Evolutionary conservation across 92 coral and sea anemone species (phyloP).

Genomic region (Virgularia gustaviana): DNA sequence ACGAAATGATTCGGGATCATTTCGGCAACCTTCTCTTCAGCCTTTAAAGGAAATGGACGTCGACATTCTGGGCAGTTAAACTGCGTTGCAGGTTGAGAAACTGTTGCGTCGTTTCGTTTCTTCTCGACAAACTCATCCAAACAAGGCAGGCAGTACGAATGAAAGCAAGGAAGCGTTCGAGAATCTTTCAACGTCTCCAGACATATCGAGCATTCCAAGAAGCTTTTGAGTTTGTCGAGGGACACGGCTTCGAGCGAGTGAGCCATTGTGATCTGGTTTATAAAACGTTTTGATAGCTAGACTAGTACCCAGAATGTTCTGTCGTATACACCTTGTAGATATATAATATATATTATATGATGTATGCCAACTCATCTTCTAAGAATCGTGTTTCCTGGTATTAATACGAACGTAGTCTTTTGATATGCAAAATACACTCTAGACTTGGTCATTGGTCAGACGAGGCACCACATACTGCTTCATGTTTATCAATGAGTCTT

Average conservation of each 20-base stretch:
- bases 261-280: no score
- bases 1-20: conserved; percentile 6
- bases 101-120: conserved; percentile 5
- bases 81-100: background rate
- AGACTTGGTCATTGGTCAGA: no score
- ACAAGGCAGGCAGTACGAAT: conserved; percentile 7
- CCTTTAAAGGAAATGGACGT: background rate
- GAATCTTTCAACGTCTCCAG: conserved; percentile 11
- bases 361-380: no score
- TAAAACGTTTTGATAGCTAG: no score
- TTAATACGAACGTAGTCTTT: no score
- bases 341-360: no score
- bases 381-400: no score
- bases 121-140: conserved; percentile 11
- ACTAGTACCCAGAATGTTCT: no score
- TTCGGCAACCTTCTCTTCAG: background rate
- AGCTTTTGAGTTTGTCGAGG: background rate
- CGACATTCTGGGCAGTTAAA: conserved; percentile 18
- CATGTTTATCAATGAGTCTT: no score
- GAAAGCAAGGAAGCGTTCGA: conserved; percentile 26
- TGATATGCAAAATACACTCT: no score
- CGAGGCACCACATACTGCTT: no score
- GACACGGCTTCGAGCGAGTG: conserved; percentile 17
- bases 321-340: no score
- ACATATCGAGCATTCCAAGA: conserved; percentile 7